These are phyloP conservation scores for Drosophila antonietae DNA, from an alignment of 2,888 invertebrate species.

Conservation along the genomic window DNA sequence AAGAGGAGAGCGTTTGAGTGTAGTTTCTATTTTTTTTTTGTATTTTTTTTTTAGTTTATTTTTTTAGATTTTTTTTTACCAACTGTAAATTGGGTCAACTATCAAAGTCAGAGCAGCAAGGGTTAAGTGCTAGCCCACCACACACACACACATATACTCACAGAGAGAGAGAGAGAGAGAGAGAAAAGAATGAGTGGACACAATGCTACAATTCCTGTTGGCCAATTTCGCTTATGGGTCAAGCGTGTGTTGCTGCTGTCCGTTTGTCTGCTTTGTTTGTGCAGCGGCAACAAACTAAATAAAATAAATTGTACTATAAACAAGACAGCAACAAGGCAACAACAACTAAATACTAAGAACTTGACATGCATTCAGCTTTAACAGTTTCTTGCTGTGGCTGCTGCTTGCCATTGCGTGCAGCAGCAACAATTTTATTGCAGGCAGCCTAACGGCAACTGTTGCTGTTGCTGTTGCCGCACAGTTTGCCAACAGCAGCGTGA, in stretches of 20 bases:
- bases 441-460: constrained; percentile 73
- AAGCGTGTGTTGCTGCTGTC: constrained; percentile 52
- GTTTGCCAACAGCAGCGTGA: constrained; percentile 63
- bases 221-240: constrained; percentile 77
- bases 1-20: constrained; percentile 51
- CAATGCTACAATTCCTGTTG: constrained; percentile 68
- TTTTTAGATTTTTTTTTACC: constrained; percentile 57
- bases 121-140: constrained; percentile 63
- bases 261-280: constrained; percentile 35
- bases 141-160: constrained; percentile 19
- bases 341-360: constrained; percentile 50
- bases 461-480: constrained; percentile 65
- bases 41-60: constrained; percentile 42
- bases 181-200: constrained; percentile 30
- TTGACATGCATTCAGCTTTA: constrained; percentile 63
- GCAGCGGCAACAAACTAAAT: constrained; percentile 65
- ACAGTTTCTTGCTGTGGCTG: constrained; percentile 45
- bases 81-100: constrained; percentile 75
- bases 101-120: constrained; percentile 76
- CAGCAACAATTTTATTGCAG: constrained; percentile 53
- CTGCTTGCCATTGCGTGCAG: constrained; percentile 60
- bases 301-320: constrained; percentile 72
- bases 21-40: constrained; percentile 47
- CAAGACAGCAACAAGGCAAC: constrained; percentile 54
- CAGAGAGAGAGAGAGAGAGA: constrained; percentile 21